Evolutionary conservation across 2,113 vertebrate genomes (phyloP).

Genomic region (Neolamprologus brichardi): DNA sequence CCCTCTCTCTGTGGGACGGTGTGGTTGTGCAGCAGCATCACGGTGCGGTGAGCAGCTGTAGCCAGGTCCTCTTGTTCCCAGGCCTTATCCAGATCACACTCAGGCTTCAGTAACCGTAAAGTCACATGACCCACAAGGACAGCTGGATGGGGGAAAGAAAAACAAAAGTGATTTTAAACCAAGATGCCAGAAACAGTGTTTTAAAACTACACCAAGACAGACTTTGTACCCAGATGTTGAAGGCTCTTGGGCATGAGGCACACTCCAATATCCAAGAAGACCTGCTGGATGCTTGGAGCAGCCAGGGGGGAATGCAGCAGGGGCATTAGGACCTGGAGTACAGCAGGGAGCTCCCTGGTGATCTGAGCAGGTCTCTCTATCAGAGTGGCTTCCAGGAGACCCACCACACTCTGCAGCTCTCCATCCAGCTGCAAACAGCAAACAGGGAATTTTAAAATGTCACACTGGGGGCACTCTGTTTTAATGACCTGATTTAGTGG

Average conservation of each 20-base stretch:
- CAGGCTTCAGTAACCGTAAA: slow-evolving; percentile 87
- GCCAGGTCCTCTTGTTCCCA: slow-evolving; percentile 90
- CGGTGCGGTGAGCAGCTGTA: slow-evolving; percentile 78
- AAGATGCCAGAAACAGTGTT: background rate
- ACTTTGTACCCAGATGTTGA: slow-evolving; percentile 77
- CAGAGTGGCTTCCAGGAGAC: slow-evolving; percentile 78
- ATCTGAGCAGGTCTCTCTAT: slow-evolving; percentile 76
- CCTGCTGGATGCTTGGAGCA: slow-evolving; percentile 78
- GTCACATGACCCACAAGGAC: slow-evolving; percentile 88
- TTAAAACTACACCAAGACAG: background rate
- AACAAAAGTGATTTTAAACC: background rate
- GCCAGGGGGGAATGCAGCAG: slow-evolving; percentile 87
- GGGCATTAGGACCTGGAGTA: slow-evolving; percentile 82
- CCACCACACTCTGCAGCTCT: slow-evolving; percentile 78
- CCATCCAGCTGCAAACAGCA: slow-evolving; percentile 76
- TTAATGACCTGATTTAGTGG: background rate
- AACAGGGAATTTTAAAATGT: background rate
- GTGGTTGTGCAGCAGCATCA: slow-evolving; percentile 78
- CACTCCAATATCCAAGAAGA: slow-evolving; percentile 82
- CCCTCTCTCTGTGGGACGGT: slow-evolving; percentile 75
- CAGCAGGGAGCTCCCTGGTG: slow-evolving; percentile 82
- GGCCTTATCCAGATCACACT: slow-evolving; percentile 83
- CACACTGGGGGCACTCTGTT: accelerated
- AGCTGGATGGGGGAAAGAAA: slow-evolving; percentile 60
- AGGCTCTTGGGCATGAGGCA: slow-evolving; percentile 85